phyloP scores from a whole-genome alignment of 2,113 vertebrate species.

The Tautogolabrus adspersus region DNA sequence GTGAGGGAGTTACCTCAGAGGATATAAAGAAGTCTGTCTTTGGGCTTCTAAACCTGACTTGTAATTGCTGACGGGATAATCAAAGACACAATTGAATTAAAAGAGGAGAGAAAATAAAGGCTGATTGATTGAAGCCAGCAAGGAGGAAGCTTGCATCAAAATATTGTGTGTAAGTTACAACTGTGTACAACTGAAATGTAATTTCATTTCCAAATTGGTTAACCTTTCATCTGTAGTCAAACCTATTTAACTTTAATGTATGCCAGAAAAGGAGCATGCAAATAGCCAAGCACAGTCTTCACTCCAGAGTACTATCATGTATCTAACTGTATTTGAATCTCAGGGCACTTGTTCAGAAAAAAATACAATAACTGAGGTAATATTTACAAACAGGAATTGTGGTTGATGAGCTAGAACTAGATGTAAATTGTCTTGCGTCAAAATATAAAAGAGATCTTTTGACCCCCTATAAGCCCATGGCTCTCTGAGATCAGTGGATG shows the following conservation, averaged over 20 bases:
- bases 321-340: not conserved
- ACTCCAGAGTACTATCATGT: no score
- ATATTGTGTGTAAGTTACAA: not conserved
- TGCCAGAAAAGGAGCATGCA: no score
- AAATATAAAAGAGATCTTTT: no score
- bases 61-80: slow-evolving; percentile 31
- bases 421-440: no score
- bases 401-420: no score
- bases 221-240: not conserved
- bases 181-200: no score
- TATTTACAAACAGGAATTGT: no score
- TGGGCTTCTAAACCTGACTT: not conserved
- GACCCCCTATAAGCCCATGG: no score
- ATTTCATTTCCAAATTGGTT: not conserved
- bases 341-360: not conserved
- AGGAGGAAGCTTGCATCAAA: not conserved
- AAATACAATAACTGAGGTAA: no score
- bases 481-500: no score
- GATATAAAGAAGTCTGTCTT: slow-evolving; percentile 11
- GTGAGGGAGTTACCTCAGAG: slow-evolving; percentile 3
- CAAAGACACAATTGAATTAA: slow-evolving; percentile 6
- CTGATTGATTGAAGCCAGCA: not conserved
- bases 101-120: not conserved
- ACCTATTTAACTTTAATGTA: no score
- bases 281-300: not conserved